A percentile compares a stretch with the other conserved stretches of the same genome.
phyloP scores from a whole-genome alignment of 2,797 vertebrate genomes.

The Holocentrus rufus region DNA sequence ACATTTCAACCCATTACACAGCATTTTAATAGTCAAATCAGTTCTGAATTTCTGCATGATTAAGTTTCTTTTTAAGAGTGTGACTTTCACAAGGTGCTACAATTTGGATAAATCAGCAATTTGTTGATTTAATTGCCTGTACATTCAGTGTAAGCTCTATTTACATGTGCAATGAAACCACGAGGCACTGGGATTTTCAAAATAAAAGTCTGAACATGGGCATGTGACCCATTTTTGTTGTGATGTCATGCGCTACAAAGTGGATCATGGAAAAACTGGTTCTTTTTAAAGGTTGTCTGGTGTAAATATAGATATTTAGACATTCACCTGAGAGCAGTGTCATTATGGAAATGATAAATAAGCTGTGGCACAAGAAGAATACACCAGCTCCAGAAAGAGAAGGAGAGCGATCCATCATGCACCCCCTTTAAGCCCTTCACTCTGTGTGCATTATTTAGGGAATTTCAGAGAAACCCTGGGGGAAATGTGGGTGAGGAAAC shows the following conservation, averaged over 20 bases:
- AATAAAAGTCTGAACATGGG: conserved; percentile 43
- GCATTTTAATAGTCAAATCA: too few relatives aligned
- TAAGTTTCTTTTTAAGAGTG: too few relatives aligned
- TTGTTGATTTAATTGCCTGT: not conserved
- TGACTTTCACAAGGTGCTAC: too few relatives aligned
- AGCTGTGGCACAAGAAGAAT: conserved; percentile 55
- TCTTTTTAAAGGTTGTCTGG: conserved; percentile 56
- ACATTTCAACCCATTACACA: not conserved
- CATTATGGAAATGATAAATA: conserved; percentile 75
- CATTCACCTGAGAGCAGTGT: conserved; percentile 69
- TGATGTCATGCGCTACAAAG: conserved; percentile 59
- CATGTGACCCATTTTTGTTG: conserved; percentile 64
- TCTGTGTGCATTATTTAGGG: conserved; percentile 78
- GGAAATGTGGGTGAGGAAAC: conserved; percentile 67
- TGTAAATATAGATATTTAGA: conserved; percentile 75
- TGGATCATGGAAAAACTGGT: conserved; percentile 55
- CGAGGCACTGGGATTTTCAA: conserved; percentile 11
- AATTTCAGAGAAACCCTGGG: conserved; percentile 67
- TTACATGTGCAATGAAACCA: not conserved
- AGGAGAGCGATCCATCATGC: conserved; percentile 72
- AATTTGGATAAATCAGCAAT: not conserved
- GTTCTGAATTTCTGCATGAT: too few relatives aligned
- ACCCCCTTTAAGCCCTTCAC: conserved; percentile 68
- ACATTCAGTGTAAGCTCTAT: not conserved
- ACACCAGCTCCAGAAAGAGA: conserved; percentile 57